phyloP scores from a whole-genome alignment of 2,113 vertebrate species.

The Bos taurus region ARS-UCD2.0 NC_037343.1:80305501-80306000 shows the following conservation, averaged over 20 bases:
- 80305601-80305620: background rate
- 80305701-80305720: background rate
- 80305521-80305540: background rate
- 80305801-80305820: background rate
- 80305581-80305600: background rate
- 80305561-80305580: accelerated
- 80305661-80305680: background rate
- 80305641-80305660: background rate
- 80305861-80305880: background rate
- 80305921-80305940: background rate
- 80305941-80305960: background rate
- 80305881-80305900: background rate
- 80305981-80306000: background rate
- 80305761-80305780: background rate
- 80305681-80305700: background rate
- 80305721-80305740: background rate
- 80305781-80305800: background rate
- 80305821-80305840: background rate
- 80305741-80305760: background rate
- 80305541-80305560: background rate
- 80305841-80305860: background rate
- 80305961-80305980: background rate
- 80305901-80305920: background rate
- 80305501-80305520: background rate
- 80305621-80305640: background rate